Conservation (phyloP, 2,113 vertebrate species). For the Nerophis ophidion region DNA sequence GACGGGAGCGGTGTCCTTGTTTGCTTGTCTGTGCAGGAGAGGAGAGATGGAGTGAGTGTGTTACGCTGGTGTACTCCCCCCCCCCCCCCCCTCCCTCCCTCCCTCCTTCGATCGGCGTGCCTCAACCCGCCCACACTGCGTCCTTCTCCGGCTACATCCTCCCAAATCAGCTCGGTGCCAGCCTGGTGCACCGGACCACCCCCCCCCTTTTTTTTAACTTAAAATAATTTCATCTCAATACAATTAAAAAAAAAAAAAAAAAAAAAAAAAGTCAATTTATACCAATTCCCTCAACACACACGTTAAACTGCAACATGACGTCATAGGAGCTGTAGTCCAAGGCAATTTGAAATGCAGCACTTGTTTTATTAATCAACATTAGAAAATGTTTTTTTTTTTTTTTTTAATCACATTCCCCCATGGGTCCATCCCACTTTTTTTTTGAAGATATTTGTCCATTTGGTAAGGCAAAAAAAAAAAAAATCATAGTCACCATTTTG, state of each 20-base stretch:
- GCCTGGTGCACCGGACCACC: slow-evolving; percentile 55
- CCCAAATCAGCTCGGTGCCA: slow-evolving; percentile 33
- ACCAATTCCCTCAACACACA: not conserved
- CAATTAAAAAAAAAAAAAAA: no score
- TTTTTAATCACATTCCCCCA: slow-evolving; percentile 24
- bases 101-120: slow-evolving; percentile 40
- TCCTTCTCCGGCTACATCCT: slow-evolving; percentile 61
- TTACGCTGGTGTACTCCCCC: slow-evolving; percentile 65
- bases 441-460: slow-evolving; percentile 61
- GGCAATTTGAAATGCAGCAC: slow-evolving; percentile 70
- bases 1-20: slow-evolving; percentile 51
- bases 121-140: slow-evolving; percentile 78
- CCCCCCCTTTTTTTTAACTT: slow-evolving; percentile 5
- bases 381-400: slow-evolving; percentile 68
- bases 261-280: no score
- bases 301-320: slow-evolving; percentile 72
- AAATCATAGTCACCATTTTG: slow-evolving; percentile 56
- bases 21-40: slow-evolving; percentile 43
- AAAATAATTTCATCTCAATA: slow-evolving; percentile 17
- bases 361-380: slow-evolving; percentile 65
- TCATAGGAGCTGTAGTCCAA: slow-evolving; percentile 47
- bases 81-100: slow-evolving; percentile 66
- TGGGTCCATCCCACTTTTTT: slow-evolving; percentile 26
- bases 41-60: slow-evolving; percentile 41
- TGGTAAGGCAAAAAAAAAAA: slow-evolving; percentile 72